These are phyloP conservation scores for Psilanteris sp. DNA, from an alignment of 1,140 invertebrate species.

Conservation along the genomic window DNA sequence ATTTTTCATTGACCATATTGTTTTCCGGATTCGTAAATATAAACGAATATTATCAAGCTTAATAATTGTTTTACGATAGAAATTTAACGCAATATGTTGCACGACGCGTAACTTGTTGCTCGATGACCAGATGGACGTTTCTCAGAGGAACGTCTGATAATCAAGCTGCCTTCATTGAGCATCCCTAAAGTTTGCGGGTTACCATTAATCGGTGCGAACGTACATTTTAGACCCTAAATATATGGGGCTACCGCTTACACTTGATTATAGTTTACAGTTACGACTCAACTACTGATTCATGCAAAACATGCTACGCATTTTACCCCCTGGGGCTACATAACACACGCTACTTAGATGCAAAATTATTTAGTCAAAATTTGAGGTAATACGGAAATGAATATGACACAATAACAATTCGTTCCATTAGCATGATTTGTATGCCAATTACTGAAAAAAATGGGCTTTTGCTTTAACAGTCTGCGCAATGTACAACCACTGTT, in stretches of 20 bases:
- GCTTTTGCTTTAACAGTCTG: no score
- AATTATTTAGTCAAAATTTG: no score
- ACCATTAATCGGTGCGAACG: conserved; percentile 68
- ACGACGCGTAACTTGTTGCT: conserved; percentile 69
- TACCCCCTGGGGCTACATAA: conserved; percentile 2
- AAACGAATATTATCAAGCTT: no score
- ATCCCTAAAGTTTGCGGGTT: conserved; percentile 66
- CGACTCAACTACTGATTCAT: conserved; percentile 16
- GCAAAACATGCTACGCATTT: conserved; percentile 19
- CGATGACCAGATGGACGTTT: conserved; percentile 67
- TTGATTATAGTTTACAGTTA: conserved; percentile 51
- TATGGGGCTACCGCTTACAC: conserved; percentile 21
- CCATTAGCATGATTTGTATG: no score
- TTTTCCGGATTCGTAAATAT: no score
- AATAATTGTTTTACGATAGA: no score
- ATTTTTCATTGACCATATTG: no score
- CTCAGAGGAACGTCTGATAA: conserved; percentile 62
- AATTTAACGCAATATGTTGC: conserved; percentile 24
- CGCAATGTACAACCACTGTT: no score
- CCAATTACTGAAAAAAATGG: no score
- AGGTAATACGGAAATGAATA: no score
- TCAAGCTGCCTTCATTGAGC: conserved; percentile 44
- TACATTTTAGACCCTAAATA: conserved; percentile 50
- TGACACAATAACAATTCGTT: no score
- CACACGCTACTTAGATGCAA: no score